These are phyloP conservation scores for Ormyrus labotus DNA, from an alignment of 2,888 invertebrate species.

Conservation along the genomic window DNA sequence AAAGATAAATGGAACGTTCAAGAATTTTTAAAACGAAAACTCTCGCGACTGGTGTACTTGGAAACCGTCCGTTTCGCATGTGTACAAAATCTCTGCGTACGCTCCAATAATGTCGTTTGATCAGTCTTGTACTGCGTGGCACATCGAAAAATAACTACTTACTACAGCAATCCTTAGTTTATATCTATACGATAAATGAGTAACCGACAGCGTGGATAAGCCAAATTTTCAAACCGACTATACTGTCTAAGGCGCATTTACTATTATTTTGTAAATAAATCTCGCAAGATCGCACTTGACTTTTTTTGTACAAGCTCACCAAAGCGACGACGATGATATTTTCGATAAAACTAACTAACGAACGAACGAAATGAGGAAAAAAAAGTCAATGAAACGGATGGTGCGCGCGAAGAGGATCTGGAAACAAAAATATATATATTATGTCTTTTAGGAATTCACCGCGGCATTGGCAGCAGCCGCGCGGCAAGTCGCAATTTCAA, in stretches of 20 bases:
- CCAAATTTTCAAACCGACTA: conserved; percentile 36
- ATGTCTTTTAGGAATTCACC: conserved; percentile 22
- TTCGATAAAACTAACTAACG: conserved; percentile 18
- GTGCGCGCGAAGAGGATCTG: neutral
- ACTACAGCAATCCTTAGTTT: conserved; percentile 14
- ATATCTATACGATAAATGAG: conserved; percentile 8
- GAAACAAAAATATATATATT: conserved; percentile 4
- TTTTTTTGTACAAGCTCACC: conserved; percentile 22
- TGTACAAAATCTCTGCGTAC: conserved; percentile 47
- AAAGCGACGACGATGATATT: conserved; percentile 24
- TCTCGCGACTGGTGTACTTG: conserved; percentile 47
- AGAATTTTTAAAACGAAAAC: conserved; percentile 40
- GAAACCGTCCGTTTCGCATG: conserved; percentile 52
- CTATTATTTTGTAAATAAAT: conserved; percentile 40
- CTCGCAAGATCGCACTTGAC: neutral
- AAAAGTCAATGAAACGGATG: conserved; percentile 45
- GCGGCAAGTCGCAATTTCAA: conserved; percentile 13
- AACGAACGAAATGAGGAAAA: conserved; percentile 24
- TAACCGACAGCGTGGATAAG: neutral
- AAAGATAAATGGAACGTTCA: conserved; percentile 31
- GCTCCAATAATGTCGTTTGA: conserved; percentile 15
- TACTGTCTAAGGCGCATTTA: conserved; percentile 18
- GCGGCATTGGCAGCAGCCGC: neutral
- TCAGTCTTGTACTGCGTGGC: neutral
- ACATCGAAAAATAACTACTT: neutral